Conservation (phyloP, 2,888 invertebrate species). For the Sturmia bella region DNA sequence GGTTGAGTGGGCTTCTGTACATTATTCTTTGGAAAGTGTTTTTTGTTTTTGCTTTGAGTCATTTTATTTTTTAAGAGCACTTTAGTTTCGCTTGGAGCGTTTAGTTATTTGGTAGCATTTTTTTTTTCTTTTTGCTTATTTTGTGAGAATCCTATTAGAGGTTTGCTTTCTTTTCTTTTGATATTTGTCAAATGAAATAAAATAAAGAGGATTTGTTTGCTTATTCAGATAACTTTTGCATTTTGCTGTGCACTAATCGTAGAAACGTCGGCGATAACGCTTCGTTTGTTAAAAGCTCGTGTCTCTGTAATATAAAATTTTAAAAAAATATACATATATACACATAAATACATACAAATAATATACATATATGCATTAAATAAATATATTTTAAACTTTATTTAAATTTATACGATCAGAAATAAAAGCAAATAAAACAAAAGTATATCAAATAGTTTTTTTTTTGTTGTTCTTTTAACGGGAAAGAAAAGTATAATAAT, state of each 20-base stretch:
- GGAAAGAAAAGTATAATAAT: slow-evolving; percentile 8
- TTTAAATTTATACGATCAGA: slow-evolving; percentile 7
- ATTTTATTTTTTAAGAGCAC: slow-evolving; percentile 25
- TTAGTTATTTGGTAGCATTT: slow-evolving; percentile 8
- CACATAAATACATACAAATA: slow-evolving; percentile 36
- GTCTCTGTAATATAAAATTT: slow-evolving; percentile 55
- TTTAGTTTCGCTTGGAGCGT: not conserved
- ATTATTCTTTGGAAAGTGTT: not conserved
- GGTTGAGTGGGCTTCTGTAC: not conserved
- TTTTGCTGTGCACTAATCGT: slow-evolving; percentile 72
- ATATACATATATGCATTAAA: slow-evolving; percentile 30
- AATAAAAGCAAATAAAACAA: slow-evolving; percentile 21
- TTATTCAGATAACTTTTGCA: slow-evolving; percentile 73
- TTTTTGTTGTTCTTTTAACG: not conserved
- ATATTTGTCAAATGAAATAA: slow-evolving; percentile 39
- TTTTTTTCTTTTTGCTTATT: not conserved
- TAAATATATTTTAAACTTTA: slow-evolving; percentile 46
- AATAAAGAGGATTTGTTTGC: slow-evolving; percentile 59
- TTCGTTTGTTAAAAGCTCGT: slow-evolving; percentile 63
- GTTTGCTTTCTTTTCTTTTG: slow-evolving; percentile 23
- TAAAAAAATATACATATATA: slow-evolving; percentile 19
- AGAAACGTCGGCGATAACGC: slow-evolving; percentile 72
- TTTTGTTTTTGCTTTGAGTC: not conserved
- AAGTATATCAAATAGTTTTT: not conserved
- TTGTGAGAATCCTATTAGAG: slow-evolving; percentile 12